Evolutionary conservation across 2,113 vertebrate species (phyloP).

Genomic region (Blennius ocellaris): DNA sequence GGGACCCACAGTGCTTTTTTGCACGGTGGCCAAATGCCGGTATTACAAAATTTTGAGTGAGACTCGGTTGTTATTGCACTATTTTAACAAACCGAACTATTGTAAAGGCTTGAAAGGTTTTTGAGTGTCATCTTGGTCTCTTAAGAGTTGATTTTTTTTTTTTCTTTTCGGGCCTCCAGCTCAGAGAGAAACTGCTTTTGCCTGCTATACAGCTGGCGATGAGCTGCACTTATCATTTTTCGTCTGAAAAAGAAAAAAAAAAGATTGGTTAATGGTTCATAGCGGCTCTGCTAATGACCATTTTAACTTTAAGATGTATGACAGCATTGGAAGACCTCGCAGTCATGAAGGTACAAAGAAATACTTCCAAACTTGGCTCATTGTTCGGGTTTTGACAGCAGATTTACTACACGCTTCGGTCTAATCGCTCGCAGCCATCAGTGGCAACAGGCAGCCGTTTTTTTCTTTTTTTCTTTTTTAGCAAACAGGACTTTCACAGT

Average conservation of each 20-base stretch:
- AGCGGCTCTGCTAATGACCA: not conserved
- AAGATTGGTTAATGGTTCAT: not conserved
- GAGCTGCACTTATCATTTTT: not conserved
- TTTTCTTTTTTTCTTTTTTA: no score
- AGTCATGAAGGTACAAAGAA: not conserved
- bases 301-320: not conserved
- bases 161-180: not conserved
- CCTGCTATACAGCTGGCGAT: not conserved
- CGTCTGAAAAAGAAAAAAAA: not conserved
- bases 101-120: constrained; percentile 32
- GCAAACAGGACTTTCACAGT: not conserved
- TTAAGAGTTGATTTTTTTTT: constrained; percentile 2
- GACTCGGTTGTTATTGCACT: constrained; percentile 1
- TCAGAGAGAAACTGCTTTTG: not conserved
- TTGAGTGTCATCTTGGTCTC: constrained; percentile 35
- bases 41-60: no score
- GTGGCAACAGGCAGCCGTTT: not conserved
- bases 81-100: not conserved
- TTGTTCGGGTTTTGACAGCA: not conserved
- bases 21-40: no score
- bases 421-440: not conserved
- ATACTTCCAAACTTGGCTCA: not conserved
- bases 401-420: not conserved
- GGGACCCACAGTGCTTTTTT: no score
- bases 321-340: not conserved